Percentiles rank a stretch among this genome's conserved stretches.
Evolutionary conservation across 2,113 vertebrate genomes (phyloP).

Genomic region (Hydrochoerus hydrochaeris): DNA sequence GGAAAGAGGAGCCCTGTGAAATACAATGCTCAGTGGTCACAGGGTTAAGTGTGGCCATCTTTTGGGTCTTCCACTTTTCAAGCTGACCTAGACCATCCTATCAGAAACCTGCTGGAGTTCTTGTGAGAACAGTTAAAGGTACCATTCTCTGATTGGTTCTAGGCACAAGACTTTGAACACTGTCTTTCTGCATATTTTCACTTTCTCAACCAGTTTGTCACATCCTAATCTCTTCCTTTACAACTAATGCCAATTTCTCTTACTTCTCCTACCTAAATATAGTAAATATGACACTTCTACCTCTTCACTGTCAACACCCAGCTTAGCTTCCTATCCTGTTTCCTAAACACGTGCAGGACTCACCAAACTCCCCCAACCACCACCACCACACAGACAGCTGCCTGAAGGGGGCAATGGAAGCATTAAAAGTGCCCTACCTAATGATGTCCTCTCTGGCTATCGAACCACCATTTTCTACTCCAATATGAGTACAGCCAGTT

Average conservation of each 20-base stretch:
- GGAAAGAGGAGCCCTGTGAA: not conserved
- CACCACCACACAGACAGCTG: not conserved
- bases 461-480: not conserved
- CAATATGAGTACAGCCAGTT: not conserved
- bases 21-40: not conserved
- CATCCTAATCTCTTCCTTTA: not conserved
- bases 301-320: not conserved
- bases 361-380: not conserved
- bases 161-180: not conserved
- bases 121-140: not conserved
- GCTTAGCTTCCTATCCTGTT: not conserved
- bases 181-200: not conserved
- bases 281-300: not conserved
- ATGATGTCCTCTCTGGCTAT: not conserved
- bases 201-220: not conserved
- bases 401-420: too few species aligned
- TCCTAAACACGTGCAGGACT: not conserved
- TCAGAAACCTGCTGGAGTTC: not conserved
- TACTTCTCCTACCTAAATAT: not conserved
- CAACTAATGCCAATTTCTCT: not conserved
- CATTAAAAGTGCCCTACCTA: not conserved
- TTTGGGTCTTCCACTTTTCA: not conserved
- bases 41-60: not conserved
- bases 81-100: not conserved
- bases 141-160: not conserved